Evolutionary conservation across 1,140 invertebrate species (phyloP).

Genomic region (Drosophila miranda): DNA sequence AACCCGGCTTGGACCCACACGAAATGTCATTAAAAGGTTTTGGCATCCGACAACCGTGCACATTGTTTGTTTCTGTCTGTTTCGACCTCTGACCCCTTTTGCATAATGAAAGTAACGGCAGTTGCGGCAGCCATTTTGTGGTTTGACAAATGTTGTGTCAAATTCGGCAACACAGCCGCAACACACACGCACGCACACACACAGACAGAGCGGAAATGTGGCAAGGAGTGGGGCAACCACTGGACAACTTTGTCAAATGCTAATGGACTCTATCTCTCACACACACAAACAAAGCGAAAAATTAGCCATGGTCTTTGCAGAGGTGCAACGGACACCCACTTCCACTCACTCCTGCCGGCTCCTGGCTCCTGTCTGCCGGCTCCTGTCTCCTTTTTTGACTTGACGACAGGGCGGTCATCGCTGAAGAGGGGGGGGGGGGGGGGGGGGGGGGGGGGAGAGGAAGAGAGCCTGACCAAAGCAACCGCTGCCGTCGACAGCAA

Average conservation of each 20-base stretch:
- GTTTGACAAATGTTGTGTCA: conserved; percentile 81
- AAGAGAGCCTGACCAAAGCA: conserved; percentile 50
- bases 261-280: conserved; percentile 59
- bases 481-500: conserved; percentile 79
- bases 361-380: no score
- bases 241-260: conserved; percentile 78
- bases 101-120: conserved; percentile 76
- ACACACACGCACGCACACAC: background rate
- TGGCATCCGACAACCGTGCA: conserved; percentile 2
- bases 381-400: conserved; percentile 35
- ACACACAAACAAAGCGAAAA: conserved; percentile 57
- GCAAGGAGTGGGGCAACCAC: conserved; percentile 9
- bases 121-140: conserved; percentile 74
- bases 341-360: conserved; percentile 14
- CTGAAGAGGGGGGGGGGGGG: conserved; percentile 13
- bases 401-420: conserved; percentile 48
- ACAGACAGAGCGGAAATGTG: background rate
- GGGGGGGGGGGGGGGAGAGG: conserved; percentile 38
- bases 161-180: conserved; percentile 75
- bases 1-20: conserved; percentile 36
- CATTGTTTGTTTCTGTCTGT: conserved; percentile 39
- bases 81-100: conserved; percentile 33
- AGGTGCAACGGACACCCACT: conserved; percentile 27
- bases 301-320: conserved; percentile 52
- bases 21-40: conserved; percentile 57